Base-by-base conservation (phyloP, 2,888 invertebrate genomes). In the Drosophila acutilabella region DNA sequence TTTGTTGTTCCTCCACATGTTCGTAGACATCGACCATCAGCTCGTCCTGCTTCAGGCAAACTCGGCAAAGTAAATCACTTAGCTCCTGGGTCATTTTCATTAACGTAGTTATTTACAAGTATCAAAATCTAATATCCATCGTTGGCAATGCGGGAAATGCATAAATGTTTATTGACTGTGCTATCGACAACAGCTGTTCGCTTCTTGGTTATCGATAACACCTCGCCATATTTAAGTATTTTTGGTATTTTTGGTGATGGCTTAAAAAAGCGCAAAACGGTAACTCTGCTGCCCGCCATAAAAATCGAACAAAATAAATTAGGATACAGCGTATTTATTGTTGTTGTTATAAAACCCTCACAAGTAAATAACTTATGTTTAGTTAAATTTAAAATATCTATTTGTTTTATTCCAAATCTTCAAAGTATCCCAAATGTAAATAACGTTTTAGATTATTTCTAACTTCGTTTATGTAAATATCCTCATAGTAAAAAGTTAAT, bases 21-120 rank as follows among this genome's bases (percentile, higher is more conserved):
- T 92, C 92, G 64, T 90, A 91, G 1, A 92, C 81, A 56, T 89
- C 85, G 4, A 91, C 88, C 80, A 92, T 72, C 0, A 90, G 61
- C 40, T 91, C 87, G 11, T 90, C 86, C 40, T 91, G 84, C 40
- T 82, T 80, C 1, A 91, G 75, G 44, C 92, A 92, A 14, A 90
- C 90, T 4, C 91, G 88, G 47, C 92, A 92, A 4, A 87, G 75
- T 3, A 90, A 74, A 38, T 91, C 90, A 10, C 71, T 74, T 4
- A 81, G 26, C 10, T 69, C 47, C 26, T 59, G 18, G 10, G 64
- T 42, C 86, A 88, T 88, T 3, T 57, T 26, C n/a, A 23, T 11
- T 47, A 8, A 30, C 8, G 8, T 45, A 11, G 3, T 48, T 30
- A 33, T 16, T 14, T 2, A 44, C 4, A 16, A 33, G 10, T 38